Conservation (phyloP, 64 coral and sea anemone genomes). For the Anthopleura sola region DNA sequence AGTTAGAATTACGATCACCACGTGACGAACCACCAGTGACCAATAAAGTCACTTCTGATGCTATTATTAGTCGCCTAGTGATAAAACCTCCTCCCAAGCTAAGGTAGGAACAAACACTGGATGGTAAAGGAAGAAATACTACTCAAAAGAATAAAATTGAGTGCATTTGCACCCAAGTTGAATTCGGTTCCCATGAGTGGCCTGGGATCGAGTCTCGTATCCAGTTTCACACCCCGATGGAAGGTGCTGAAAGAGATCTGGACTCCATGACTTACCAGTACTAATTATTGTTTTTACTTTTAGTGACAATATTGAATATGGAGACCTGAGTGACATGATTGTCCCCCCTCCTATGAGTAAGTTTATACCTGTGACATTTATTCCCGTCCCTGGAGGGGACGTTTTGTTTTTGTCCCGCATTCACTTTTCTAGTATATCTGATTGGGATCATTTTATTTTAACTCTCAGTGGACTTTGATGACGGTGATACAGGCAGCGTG, state of each 20-base stretch:
- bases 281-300: constrained; percentile 14
- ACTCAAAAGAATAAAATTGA: background rate
- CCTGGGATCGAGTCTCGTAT: too few species aligned
- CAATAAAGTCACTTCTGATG: constrained; percentile 77
- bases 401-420: background rate
- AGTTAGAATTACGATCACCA: constrained; percentile 68
- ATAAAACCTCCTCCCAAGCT: constrained; percentile 81
- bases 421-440: background rate
- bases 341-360: constrained; percentile 82
- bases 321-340: constrained; percentile 75
- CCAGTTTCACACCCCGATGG: background rate
- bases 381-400: background rate
- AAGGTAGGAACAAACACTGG: constrained; percentile 42
- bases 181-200: background rate
- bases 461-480: constrained; percentile 9
- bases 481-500: constrained; percentile 18
- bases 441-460: background rate
- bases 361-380: background rate
- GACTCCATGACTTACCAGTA: background rate
- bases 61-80: constrained; percentile 84
- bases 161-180: background rate
- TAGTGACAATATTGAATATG: constrained; percentile 80
- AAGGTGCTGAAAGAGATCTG: background rate
- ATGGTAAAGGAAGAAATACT: background rate
- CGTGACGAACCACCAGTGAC: constrained; percentile 80